Conservation (phyloP, 37 sponge, comb jelly and placozoan species). For the Dysidea cf. avara region DNA sequence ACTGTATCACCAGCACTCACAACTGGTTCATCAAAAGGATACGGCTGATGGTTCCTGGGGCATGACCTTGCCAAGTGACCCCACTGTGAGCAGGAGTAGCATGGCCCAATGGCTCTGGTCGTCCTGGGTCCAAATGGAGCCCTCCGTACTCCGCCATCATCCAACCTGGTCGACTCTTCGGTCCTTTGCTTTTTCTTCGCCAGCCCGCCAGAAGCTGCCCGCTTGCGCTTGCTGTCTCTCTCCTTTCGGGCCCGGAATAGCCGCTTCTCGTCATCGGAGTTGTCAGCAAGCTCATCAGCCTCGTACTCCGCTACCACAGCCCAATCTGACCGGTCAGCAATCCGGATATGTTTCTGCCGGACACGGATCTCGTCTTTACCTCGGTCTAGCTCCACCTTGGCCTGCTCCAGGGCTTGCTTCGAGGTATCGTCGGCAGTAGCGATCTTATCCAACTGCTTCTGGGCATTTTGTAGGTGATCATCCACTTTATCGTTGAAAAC, state of each 20-base stretch:
- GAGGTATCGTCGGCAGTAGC: neutral
- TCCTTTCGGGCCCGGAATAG: slow-evolving; percentile 4
- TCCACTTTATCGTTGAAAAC: neutral
- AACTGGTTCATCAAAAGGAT: too few species aligned
- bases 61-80: too few species aligned
- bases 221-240: neutral
- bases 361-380: slow-evolving; percentile 6
- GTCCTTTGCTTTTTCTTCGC: too few species aligned
- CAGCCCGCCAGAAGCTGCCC: neutral
- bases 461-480: neutral
- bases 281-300: slow-evolving; percentile 18
- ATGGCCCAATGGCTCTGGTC: too few species aligned
- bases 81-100: too few species aligned
- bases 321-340: slow-evolving; percentile 22
- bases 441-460: neutral
- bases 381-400: slow-evolving; percentile 2
- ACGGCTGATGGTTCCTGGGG: too few species aligned
- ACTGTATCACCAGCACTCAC: too few species aligned
- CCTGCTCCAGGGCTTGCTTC: neutral
- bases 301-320: slow-evolving; percentile 19
- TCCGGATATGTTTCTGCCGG: slow-evolving; percentile 4
- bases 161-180: too few species aligned
- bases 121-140: too few species aligned
- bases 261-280: slow-evolving; percentile 18
- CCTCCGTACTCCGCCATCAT: too few species aligned